A percentile compares a stretch with the other conserved stretches of the same genome.
Conservation (phyloP, 2,888 invertebrate species). For the Melanargia galathea region DNA sequence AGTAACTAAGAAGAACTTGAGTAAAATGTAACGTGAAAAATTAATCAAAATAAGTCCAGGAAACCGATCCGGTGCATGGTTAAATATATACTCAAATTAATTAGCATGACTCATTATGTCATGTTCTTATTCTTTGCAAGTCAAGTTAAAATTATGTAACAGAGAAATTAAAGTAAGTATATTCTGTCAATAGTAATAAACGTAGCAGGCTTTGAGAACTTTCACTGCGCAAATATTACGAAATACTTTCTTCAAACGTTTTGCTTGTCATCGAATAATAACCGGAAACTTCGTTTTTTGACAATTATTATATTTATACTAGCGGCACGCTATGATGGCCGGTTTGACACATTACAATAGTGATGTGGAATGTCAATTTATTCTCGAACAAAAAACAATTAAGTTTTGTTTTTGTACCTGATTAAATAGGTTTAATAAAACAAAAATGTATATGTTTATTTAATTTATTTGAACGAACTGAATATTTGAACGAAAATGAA, state of each 20-base stretch:
- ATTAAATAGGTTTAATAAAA: too few relatives aligned
- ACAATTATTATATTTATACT: neutral
- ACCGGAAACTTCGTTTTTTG: neutral
- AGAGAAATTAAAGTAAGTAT: constrained; percentile 27
- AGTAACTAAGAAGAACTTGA: neutral
- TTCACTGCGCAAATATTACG: constrained; percentile 29
- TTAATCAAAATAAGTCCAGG: neutral
- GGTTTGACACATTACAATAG: too few relatives aligned
- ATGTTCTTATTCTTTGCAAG: constrained; percentile 14
- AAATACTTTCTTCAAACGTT: constrained; percentile 27
- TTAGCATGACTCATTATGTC: constrained; percentile 9
- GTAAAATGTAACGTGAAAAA: neutral
- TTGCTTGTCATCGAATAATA: constrained; percentile 22
- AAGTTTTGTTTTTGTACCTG: too few relatives aligned
- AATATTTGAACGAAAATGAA: too few relatives aligned
- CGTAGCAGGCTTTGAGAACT: constrained; percentile 26
- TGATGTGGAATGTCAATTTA: too few relatives aligned
- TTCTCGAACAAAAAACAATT: too few relatives aligned
- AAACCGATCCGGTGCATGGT: too few relatives aligned
- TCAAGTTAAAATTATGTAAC: constrained; percentile 27
- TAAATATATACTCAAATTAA: neutral
- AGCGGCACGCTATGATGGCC: too few relatives aligned
- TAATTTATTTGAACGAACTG: too few relatives aligned
- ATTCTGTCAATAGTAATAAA: constrained; percentile 25
- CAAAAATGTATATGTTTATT: too few relatives aligned